Evolutionary conservation across 2,113 vertebrate species (phyloP).

Genomic region (Silurus glanis): DNA sequence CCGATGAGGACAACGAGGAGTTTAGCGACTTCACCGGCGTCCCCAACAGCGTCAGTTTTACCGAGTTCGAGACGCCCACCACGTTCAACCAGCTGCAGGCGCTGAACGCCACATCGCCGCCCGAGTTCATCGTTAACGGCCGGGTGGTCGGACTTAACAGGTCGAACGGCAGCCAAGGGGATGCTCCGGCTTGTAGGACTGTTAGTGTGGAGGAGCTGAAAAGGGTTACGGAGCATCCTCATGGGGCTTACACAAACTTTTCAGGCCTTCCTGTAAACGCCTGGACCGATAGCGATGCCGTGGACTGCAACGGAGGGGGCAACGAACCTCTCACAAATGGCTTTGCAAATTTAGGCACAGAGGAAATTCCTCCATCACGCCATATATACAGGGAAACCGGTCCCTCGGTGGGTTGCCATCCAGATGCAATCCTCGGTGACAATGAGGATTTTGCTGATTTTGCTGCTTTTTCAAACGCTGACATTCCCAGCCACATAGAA

Average conservation of each 20-base stretch:
- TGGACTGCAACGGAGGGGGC: constrained; percentile 76
- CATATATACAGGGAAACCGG: constrained; percentile 63
- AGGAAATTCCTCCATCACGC: constrained; percentile 61
- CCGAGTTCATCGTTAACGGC: constrained; percentile 73
- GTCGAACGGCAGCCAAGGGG: constrained; percentile 73
- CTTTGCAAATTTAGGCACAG: constrained; percentile 73
- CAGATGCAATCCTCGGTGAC: not conserved
- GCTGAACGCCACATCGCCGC: constrained; percentile 70
- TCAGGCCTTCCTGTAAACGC: constrained; percentile 48
- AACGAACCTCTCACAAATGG: constrained; percentile 88
- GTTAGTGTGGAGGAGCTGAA: constrained; percentile 59
- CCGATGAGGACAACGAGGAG: constrained; percentile 89
- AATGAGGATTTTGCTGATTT: constrained; percentile 86
- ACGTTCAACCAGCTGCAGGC: constrained; percentile 72
- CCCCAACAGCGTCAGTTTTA: constrained; percentile 82
- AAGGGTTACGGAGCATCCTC: constrained; percentile 65
- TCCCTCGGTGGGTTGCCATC: constrained; percentile 59
- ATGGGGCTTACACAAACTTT: constrained; percentile 58
- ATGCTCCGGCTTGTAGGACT: constrained; percentile 66
- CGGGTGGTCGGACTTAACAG: constrained; percentile 70
- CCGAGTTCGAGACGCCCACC: constrained; percentile 84
- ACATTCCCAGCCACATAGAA: constrained; percentile 51
- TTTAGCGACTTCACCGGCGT: constrained; percentile 92
- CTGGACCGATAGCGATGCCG: constrained; percentile 50
- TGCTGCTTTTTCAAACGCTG: constrained; percentile 79